These are phyloP conservation scores for Spodoptera picta DNA, from an alignment of 2,888 invertebrate genomes.

Conservation along the genomic window DNA sequence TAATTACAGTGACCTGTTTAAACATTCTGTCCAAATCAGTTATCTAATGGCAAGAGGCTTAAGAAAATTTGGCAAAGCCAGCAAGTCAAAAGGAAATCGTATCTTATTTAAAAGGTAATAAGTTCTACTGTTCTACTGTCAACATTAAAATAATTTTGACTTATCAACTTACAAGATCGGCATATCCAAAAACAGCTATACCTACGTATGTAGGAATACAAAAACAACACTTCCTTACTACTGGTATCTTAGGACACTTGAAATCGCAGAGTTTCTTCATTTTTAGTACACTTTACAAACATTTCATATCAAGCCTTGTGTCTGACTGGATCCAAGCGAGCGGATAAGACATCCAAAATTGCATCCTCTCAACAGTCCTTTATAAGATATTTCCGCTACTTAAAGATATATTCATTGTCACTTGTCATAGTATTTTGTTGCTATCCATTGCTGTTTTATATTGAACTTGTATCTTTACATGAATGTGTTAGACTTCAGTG, in stretches of 20 bases:
- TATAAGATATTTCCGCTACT: slow-evolving; percentile 49
- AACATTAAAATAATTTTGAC: no score
- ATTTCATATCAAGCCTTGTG: slow-evolving; percentile 50
- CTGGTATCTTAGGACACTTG: slow-evolving; percentile 64
- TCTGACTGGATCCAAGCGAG: slow-evolving; percentile 45
- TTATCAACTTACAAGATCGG: slow-evolving; percentile 71
- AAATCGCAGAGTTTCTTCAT: slow-evolving; percentile 62
- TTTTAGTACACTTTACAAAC: slow-evolving; percentile 41
- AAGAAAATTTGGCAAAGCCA: no score
- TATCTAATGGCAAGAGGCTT: no score
- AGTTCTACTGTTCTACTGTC: no score
- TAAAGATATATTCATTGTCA: slow-evolving; percentile 18
- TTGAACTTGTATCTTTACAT: not conserved
- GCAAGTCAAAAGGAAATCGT: no score
- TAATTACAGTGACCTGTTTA: no score
- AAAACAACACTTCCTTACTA: slow-evolving; percentile 74
- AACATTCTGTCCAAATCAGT: no score
- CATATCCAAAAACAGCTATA: slow-evolving; percentile 75
- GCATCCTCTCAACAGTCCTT: slow-evolving; percentile 44
- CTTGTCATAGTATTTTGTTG: slow-evolving; percentile 2
- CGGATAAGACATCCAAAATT: slow-evolving; percentile 51
- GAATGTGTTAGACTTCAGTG: slow-evolving; percentile 11
- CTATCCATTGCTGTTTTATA: slow-evolving; percentile 26
- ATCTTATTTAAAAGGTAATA: not conserved
- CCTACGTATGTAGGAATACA: slow-evolving; percentile 75